Base-by-base conservation (phyloP, 2,113 vertebrate genomes). In the Tenrec ecaudatus region DNA sequence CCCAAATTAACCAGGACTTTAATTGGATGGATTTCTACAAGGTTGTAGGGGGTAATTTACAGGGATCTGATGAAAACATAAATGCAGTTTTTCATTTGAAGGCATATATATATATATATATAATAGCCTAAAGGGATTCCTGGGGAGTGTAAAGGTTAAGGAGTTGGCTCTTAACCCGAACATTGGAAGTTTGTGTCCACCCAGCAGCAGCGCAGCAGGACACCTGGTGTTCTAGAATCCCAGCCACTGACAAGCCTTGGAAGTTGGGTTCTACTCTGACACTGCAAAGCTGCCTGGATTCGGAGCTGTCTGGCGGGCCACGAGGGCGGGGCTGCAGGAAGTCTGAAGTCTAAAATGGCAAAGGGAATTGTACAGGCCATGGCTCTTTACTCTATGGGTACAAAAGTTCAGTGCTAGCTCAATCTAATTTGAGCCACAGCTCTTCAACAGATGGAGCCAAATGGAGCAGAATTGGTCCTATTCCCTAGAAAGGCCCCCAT, bases 11-110 rank as follows among this genome's bases (percentile, higher is more conserved):
- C 77, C 69, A 86, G 29, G 58, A 69, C 11, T 90, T 69, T 73
- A 73, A 86, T 40, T 86, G 43, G 57, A 81, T 84, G 75, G 38
- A 16, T 92, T 86, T 90, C 38, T 77, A 22, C n/a, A 92, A 57
- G 8, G 43, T 47, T 27, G 38, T 20, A n/a, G 53, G 31, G 47
- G 17, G 53, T 25, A 36, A 58, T 80, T 79, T 88, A 86, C 71
- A 68, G 20, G 79, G 31, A 87, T 64, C 43, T 53, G 68, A 75
- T 58, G 22, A 93, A 94, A 84, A 93, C 53, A 66, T 82, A 93
- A 22, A 78, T 71, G 27, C 91, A n/a, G 60, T 22, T 17, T 77
- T 89, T 22, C n/a, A 20, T 66, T 94, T 9, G 11, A 78, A 33
- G 29, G 3, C 23, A 89, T 31, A 69, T n/a, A n/a, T n/a, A n/a